Evolutionary conservation across 2,888 invertebrate genomes (phyloP).

Genomic region (Drosophila yooni): DNA sequence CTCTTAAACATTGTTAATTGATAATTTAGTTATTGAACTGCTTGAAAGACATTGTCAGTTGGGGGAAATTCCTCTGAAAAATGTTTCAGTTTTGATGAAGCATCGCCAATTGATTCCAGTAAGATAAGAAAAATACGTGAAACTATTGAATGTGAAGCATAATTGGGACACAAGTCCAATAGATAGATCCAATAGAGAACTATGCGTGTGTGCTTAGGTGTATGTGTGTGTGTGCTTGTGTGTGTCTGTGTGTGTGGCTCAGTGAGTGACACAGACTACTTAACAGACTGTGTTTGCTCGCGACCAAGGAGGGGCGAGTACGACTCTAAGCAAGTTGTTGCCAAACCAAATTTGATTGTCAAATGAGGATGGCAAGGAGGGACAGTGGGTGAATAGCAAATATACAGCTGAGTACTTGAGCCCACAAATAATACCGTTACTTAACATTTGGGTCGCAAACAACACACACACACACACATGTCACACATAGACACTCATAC

Average conservation of each 20-base stretch:
- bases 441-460: constrained; percentile 74
- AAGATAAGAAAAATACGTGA: background rate
- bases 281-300: constrained; percentile 59
- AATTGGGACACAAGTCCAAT: constrained; percentile 23
- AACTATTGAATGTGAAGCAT: background rate
- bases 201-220: constrained; percentile 1
- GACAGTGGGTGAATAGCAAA: background rate
- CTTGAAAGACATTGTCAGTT: background rate
- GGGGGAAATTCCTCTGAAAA: background rate
- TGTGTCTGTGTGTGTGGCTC: constrained; percentile 19
- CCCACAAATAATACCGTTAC: constrained; percentile 72
- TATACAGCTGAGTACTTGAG: constrained; percentile 51
- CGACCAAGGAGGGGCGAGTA: constrained; percentile 28
- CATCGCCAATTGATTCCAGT: background rate
- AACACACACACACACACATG: constrained; percentile 20
- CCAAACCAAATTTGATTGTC: constrained; percentile 68
- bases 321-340: constrained; percentile 43
- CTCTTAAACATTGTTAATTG: background rate
- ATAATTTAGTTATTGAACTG: background rate
- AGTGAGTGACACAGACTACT: constrained; percentile 49
- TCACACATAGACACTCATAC: constrained; percentile 5
- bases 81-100: background rate
- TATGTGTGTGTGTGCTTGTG: constrained; percentile 2
- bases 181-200: constrained; percentile 8
- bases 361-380: constrained; percentile 21